Conservation (phyloP, 2,113 vertebrate genomes). For the Megaleporinus macrocephalus region DNA sequence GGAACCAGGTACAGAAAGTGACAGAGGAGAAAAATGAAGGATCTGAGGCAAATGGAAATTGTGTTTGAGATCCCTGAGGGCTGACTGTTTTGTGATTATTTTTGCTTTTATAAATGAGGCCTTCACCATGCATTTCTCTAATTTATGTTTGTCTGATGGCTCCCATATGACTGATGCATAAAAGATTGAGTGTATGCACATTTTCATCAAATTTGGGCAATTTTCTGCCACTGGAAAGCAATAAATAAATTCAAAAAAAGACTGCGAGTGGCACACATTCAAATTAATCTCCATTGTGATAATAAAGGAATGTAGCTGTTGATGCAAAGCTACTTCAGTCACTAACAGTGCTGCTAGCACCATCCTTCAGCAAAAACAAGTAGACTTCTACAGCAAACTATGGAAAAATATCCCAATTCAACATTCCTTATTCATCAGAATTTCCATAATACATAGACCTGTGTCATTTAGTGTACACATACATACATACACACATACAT, state of each 20-base stretch:
- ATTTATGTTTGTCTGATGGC: slow-evolving; percentile 73
- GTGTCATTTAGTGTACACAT: too few relatives aligned
- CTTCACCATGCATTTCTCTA: slow-evolving; percentile 78
- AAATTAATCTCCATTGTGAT: slow-evolving; percentile 57
- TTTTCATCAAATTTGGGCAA: slow-evolving; percentile 78
- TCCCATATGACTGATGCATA: slow-evolving; percentile 72
- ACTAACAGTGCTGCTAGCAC: slow-evolving; percentile 33
- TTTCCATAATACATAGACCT: slow-evolving; percentile 5
- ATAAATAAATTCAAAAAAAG: slow-evolving; percentile 66
- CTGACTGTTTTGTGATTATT: slow-evolving; percentile 71
- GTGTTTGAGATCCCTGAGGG: slow-evolving; percentile 69
- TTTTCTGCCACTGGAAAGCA: slow-evolving; percentile 69
- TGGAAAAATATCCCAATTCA: slow-evolving; percentile 1
- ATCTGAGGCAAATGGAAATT: slow-evolving; percentile 72
- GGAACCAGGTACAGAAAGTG: slow-evolving; percentile 65
- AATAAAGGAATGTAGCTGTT: slow-evolving; percentile 57
- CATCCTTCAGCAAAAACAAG: slow-evolving; percentile 26
- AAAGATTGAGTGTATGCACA: slow-evolving; percentile 69
- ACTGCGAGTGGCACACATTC: slow-evolving; percentile 53
- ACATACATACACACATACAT: too few relatives aligned
- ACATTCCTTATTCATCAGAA: slow-evolving; percentile 23
- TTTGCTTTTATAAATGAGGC: slow-evolving; percentile 78
- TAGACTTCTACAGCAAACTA: slow-evolving; percentile 25
- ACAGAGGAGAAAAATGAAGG: slow-evolving; percentile 73
- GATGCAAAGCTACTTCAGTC: slow-evolving; percentile 55